Base-by-base conservation (phyloP, 2,113 vertebrate genomes). In the Amphiprion percula region DNA sequence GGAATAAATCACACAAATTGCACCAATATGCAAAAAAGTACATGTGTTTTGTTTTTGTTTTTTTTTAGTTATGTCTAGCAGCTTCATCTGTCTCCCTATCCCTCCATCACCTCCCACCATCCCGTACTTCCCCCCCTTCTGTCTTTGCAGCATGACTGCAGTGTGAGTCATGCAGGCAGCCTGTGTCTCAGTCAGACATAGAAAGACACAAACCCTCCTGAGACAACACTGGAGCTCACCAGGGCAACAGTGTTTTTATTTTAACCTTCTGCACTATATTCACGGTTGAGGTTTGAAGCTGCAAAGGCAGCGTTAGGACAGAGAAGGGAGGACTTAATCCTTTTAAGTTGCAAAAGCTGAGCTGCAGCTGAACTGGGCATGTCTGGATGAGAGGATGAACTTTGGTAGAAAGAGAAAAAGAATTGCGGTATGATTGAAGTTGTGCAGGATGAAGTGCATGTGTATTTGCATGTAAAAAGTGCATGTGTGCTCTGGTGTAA, bases 161-260 rank as follows among this genome's bases (percentile, higher is more conserved):
- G 75, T 86, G 80, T 90, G 84, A 91, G 85, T 91, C 84, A 91
- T 30, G 1, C 75, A 79, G 41, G 52, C 74, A 64, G 76, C 74
- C 39, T 77, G 69, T 66, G 54, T 82, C 68, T 83, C 65, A 71
- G 52, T 73, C 60, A 77, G 66, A 54, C 67, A 64, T 8, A 77
- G 46, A 81, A 30, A 71, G 44, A 79, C 28, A 19, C 11, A 19
- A 30, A 16, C 54, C 49, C 62, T 73, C 16, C 28, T 14, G 49
- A 64, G 33, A 83, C 62, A 70, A 68, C 55, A 37, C 58, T 30
- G 50, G 15, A 10, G 33, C 79, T 82, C 58, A 83, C 44, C 41
- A 12, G 49, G 47, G 23, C 46, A 53, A 83, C 60, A 0, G 21
- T 33, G 41, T 47, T 76, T 82, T 80, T 75, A 65, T 65, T 66